phyloP scores from a whole-genome alignment of 2,888 invertebrate genomes.

The Ophioninae sp. region DNA sequence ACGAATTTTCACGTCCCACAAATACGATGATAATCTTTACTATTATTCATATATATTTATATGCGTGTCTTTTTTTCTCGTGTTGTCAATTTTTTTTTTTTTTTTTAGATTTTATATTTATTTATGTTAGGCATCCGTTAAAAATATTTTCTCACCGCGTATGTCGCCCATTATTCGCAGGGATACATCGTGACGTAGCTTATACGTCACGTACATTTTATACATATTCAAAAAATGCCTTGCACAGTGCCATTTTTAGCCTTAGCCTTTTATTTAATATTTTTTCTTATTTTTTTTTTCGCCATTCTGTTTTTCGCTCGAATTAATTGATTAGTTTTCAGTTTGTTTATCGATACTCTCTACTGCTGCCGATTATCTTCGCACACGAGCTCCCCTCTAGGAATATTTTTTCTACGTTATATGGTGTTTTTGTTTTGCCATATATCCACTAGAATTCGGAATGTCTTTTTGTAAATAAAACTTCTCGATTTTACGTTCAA shows the following conservation, averaged over 20 bases:
- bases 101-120: conserved; percentile 24
- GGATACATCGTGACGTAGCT: conserved; percentile 60
- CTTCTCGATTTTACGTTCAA: background rate
- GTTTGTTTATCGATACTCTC: conserved; percentile 27
- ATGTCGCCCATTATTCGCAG: conserved; percentile 42
- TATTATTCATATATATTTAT: conserved; percentile 34
- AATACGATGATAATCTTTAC: conserved; percentile 40
- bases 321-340: conserved; percentile 9
- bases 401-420: conserved; percentile 12
- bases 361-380: conserved; percentile 58
- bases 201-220: conserved; percentile 63
- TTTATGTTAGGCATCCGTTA: conserved; percentile 63
- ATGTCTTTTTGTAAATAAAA: background rate
- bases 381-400: conserved; percentile 33
- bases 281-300: conserved; percentile 36
- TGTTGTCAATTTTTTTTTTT: background rate
- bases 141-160: conserved; percentile 60
- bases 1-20: conserved; percentile 53
- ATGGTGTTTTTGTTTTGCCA: conserved; percentile 1
- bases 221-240: conserved; percentile 56
- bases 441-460: conserved; percentile 8
- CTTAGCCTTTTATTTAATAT: conserved; percentile 37
- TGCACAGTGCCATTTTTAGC: conserved; percentile 48
- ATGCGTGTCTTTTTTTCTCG: conserved; percentile 39
- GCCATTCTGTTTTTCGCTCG: conserved; percentile 26